phyloP scores from a whole-genome alignment of 2,797 vertebrate genomes.

The Ibycter americanus region DNA sequence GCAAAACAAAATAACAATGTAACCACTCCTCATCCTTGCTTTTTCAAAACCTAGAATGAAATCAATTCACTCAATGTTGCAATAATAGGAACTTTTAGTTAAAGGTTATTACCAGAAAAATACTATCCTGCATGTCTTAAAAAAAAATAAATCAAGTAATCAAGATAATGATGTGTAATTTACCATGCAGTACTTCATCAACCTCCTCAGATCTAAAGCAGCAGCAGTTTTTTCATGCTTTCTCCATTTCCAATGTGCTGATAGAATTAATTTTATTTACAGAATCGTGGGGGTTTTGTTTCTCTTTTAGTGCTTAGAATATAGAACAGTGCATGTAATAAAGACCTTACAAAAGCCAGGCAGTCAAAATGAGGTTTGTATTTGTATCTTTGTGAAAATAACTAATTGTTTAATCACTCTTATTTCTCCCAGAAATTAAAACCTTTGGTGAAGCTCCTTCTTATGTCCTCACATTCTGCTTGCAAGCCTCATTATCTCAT shows the following conservation, averaged over 20 bases:
- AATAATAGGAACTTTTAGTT: neutral
- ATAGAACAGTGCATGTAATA: neutral
- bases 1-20: neutral
- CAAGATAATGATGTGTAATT: neutral
- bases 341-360: neutral
- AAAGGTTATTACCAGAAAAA: neutral
- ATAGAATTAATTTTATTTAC: neutral
- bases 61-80: rapidly evolving
- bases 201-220: neutral
- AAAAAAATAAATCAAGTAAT: neutral
- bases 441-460: neutral
- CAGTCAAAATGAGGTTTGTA: neutral
- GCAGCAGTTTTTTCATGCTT: neutral
- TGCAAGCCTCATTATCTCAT: neutral
- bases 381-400: neutral
- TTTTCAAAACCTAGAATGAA: neutral
- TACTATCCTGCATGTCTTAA: neutral
- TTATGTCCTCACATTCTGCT: neutral
- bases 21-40: neutral
- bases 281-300: neutral
- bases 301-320: neutral
- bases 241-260: neutral
- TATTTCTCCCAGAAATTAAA: neutral
- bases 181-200: neutral
- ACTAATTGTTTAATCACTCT: neutral